Percentiles rank a stretch among this genome's conserved stretches.
These are phyloP conservation scores for Ridgeia piscesae DNA, from an alignment of 1,140 invertebrate species.

Conservation along the genomic window DNA sequence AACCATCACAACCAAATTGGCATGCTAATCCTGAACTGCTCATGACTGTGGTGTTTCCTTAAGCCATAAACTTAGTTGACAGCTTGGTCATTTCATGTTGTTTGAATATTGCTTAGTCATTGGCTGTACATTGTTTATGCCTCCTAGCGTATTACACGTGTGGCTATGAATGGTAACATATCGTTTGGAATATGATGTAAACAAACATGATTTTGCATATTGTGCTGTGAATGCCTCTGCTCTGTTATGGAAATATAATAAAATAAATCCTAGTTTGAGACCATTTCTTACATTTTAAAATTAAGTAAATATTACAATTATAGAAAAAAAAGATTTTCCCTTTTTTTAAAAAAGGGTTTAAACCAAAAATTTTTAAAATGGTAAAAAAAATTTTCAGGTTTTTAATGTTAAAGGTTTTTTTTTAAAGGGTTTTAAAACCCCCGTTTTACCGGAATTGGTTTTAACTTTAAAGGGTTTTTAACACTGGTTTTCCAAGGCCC, in stretches of 20 bases:
- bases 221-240: not conserved
- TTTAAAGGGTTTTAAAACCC: too few relatives aligned
- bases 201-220: not conserved
- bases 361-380: too few relatives aligned
- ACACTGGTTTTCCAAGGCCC: too few relatives aligned
- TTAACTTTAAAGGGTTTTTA: too few relatives aligned
- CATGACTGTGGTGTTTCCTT: not conserved
- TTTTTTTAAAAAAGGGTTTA: too few relatives aligned
- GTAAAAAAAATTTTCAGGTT: too few relatives aligned
- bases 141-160: too few relatives aligned
- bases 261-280: not conserved
- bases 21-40: not conserved
- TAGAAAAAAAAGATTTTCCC: too few relatives aligned
- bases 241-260: not conserved
- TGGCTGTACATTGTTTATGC: not conserved
- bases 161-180: not conserved
- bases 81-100: not conserved
- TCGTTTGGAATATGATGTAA: not conserved
- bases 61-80: not conserved
- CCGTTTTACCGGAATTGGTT: too few relatives aligned
- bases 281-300: not conserved
- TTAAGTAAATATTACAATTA: not conserved
- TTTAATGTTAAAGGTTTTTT: too few relatives aligned
- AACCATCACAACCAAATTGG: not conserved
- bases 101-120: constrained; percentile 9